These are phyloP conservation scores for Malacosoma neustria DNA, from an alignment of 2,888 invertebrate genomes.

Conservation along the genomic window DNA sequence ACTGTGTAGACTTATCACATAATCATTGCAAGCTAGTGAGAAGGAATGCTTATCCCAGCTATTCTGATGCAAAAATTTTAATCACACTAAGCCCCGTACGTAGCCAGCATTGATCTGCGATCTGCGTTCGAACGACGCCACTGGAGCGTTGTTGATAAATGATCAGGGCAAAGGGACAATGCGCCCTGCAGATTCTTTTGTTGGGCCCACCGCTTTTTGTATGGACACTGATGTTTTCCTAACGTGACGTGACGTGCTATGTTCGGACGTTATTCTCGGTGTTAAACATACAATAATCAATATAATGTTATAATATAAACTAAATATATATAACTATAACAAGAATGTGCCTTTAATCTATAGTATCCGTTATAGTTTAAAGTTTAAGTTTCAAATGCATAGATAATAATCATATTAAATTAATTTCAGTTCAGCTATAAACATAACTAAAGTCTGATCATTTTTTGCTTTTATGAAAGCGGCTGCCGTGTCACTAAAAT, in stretches of 20 bases:
- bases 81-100: constrained; percentile 31
- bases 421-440: too few species aligned
- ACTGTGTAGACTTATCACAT: too few species aligned
- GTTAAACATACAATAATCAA: neutral
- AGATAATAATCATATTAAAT: too few species aligned
- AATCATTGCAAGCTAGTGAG: too few species aligned
- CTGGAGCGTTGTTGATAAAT: constrained; percentile 69
- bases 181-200: constrained; percentile 69
- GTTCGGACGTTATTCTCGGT: constrained; percentile 10
- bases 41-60: too few species aligned
- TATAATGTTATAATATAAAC: neutral
- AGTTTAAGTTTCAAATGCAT: too few species aligned
- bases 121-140: constrained; percentile 59
- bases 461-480: too few species aligned
- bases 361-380: too few species aligned
- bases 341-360: too few species aligned
- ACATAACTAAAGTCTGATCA: too few species aligned
- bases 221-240: constrained; percentile 59
- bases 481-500: too few species aligned
- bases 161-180: constrained; percentile 53
- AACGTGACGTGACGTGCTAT: constrained; percentile 43
- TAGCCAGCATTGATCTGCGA: constrained; percentile 52
- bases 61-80: constrained; percentile 54
- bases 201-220: constrained; percentile 59
- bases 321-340: too few species aligned